A percentile compares a stretch with the other conserved stretches of the same genome.
Conservation (phyloP, 2,797 vertebrate species). For the Myotis daubentonii region DNA sequence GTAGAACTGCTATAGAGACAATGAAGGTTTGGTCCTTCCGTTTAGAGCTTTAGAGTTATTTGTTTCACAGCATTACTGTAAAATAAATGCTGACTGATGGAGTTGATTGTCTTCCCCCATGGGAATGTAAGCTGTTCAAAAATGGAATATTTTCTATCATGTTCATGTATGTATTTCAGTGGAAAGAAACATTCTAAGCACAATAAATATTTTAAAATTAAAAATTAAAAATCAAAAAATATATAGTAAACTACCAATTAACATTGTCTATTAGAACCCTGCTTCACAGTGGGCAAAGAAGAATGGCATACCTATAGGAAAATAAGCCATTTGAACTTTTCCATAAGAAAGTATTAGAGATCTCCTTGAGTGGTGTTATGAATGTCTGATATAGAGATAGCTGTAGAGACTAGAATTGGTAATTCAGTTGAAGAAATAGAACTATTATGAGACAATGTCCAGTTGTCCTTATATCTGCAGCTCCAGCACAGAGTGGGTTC, state of each 20-base stretch:
- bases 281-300: conserved; percentile 16
- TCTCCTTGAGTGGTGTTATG: not conserved
- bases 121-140: not conserved
- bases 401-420: not conserved
- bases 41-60: conserved; percentile 3
- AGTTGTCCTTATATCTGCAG: not conserved
- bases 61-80: not conserved
- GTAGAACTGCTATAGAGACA: not conserved
- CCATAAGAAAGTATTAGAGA: not conserved
- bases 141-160: not conserved
- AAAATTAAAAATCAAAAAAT: not conserved
- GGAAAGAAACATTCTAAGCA: not conserved
- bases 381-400: not conserved
- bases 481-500: not conserved
- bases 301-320: not conserved
- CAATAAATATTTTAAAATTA: not conserved
- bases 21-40: not conserved
- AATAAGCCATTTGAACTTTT: not conserved
- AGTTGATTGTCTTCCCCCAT: not conserved
- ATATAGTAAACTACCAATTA: not conserved
- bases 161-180: not conserved
- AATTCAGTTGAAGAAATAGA: not conserved
- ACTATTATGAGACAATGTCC: not conserved
- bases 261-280: not conserved
- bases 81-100: not conserved